phyloP scores from a whole-genome alignment of 2,888 invertebrate species.

The Choreutis nemorana region DNA sequence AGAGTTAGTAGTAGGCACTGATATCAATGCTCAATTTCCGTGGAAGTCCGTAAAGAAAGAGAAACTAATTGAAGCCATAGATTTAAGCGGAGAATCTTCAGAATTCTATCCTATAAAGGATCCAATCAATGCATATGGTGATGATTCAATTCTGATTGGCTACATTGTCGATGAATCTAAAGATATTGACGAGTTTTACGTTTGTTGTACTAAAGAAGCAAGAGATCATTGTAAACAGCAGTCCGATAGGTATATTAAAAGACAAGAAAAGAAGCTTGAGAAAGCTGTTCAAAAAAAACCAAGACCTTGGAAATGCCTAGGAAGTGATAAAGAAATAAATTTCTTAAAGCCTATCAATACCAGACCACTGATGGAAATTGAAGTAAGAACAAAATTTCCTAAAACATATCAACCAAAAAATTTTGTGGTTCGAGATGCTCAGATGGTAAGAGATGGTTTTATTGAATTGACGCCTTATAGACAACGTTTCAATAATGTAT shows the following conservation, averaged over 20 bases:
- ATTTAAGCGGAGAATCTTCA: conserved; percentile 58
- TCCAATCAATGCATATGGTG: conserved; percentile 37
- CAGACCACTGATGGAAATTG: conserved; percentile 70
- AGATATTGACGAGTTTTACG: conserved; percentile 72
- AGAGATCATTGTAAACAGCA: conserved; percentile 61
- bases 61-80: conserved; percentile 69
- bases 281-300: conserved; percentile 66
- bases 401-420: conserved; percentile 40
- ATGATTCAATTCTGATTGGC: conserved; percentile 67
- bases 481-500: conserved; percentile 64
- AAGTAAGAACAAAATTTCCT: conserved; percentile 72
- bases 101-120: conserved; percentile 44
- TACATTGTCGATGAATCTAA: conserved; percentile 71
- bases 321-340: conserved; percentile 72
- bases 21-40: conserved; percentile 76
- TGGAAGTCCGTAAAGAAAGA: conserved; percentile 73
- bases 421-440: conserved; percentile 62
- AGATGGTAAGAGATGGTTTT: conserved; percentile 72
- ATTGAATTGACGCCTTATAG: conserved; percentile 70
- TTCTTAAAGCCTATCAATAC: conserved; percentile 55
- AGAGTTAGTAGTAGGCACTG: conserved; percentile 71
- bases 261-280: conserved; percentile 64
- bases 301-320: conserved; percentile 67
- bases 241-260: conserved; percentile 59
- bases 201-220: conserved; percentile 68